Conservation (phyloP, 2,888 invertebrate genomes). For the Lydus trimaculatus region DNA sequence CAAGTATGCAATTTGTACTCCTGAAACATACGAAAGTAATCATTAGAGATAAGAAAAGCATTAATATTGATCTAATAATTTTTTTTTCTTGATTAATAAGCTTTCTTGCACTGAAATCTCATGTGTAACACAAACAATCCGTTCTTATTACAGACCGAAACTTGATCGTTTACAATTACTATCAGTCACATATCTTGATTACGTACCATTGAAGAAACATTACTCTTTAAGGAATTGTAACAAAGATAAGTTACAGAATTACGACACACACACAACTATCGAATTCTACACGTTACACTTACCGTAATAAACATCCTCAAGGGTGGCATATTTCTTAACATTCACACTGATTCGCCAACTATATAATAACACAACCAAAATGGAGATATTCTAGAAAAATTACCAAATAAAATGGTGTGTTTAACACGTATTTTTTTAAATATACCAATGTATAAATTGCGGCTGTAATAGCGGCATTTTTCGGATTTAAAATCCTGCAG, state of each 20-base stretch:
- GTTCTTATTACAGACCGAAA: background rate
- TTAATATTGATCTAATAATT: no score
- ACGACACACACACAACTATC: background rate
- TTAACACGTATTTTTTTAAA: no score
- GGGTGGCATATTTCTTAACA: slow-evolving; percentile 71
- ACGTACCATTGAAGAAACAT: background rate
- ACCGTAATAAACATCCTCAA: slow-evolving; percentile 83
- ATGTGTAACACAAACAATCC: background rate
- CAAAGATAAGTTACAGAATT: background rate
- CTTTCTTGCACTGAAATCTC: background rate
- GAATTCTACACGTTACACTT: slow-evolving; percentile 50
- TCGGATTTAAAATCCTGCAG: slow-evolving; percentile 73
- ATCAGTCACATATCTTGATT: background rate
- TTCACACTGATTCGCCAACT: slow-evolving; percentile 79
- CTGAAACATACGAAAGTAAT: slow-evolving; percentile 63
- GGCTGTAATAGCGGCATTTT: slow-evolving; percentile 76
- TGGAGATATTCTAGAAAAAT: slow-evolving; percentile 71
- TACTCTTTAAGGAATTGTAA: background rate
- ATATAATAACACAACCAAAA: slow-evolving; percentile 76
- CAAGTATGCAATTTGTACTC: slow-evolving; percentile 82
- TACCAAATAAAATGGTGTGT: no score
- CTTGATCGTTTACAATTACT: background rate
- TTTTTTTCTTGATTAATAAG: no score
- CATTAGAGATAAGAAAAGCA: no score
- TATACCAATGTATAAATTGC: slow-evolving; percentile 75